A percentile compares a stretch with the other conserved stretches of the same genome.
Conservation (phyloP, 2,888 invertebrate species). For the Cephus pulcher region DNA sequence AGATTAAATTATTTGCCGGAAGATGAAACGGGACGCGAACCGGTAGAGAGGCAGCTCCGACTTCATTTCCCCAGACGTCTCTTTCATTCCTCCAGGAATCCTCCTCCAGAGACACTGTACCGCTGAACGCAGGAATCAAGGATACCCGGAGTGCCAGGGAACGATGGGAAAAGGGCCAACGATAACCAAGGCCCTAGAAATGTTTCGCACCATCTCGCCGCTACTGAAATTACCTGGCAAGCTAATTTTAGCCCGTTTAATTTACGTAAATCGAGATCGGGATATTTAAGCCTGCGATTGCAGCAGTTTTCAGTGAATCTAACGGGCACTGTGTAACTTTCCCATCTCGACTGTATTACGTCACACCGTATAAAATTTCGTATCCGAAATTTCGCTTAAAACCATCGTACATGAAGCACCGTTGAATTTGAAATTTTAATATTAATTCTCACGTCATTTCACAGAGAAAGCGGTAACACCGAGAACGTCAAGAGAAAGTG, state of each 20-base stretch:
- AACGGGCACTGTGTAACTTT: neutral
- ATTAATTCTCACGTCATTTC: neutral
- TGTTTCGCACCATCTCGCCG: conserved; percentile 27
- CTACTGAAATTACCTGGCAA: conserved; percentile 38
- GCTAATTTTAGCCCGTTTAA: conserved; percentile 41
- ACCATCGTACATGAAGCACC: no score
- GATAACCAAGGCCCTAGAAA: conserved; percentile 8
- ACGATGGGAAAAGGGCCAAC: neutral
- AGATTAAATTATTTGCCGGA: conserved; percentile 52
- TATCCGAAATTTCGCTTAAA: no score
- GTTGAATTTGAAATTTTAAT: neutral
- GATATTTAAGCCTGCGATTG: conserved; percentile 20
- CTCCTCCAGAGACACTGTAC: neutral
- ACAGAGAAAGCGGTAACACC: neutral
- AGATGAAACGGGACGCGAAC: conserved; percentile 42
- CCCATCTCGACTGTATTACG: neutral
- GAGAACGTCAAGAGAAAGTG: neutral
- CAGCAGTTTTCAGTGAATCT: neutral
- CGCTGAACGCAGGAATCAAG: neutral
- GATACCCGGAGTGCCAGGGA: neutral
- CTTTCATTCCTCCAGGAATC: conserved; percentile 15
- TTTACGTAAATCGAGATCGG: conserved; percentile 39
- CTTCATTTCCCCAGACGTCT: conserved; percentile 51
- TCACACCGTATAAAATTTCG: neutral
- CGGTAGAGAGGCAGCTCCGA: conserved; percentile 21